Evolutionary conservation across 2,888 invertebrate genomes (phyloP).

Genomic region (Caenorhabditis sinica): DNA sequence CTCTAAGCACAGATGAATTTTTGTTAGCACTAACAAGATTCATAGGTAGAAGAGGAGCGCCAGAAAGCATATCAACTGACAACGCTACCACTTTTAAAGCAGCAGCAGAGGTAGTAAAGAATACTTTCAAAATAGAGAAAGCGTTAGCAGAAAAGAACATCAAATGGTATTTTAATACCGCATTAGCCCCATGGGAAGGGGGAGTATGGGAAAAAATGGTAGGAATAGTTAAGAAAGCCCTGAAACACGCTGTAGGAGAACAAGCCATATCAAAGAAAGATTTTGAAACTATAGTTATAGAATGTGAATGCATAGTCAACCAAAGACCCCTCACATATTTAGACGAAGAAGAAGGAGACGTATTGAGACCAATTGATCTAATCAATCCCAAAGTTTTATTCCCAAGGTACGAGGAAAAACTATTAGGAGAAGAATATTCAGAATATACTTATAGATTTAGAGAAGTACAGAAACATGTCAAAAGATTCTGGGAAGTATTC

Average conservation of each 20-base stretch:
- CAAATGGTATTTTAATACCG: too few species aligned
- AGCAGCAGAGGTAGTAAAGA: conserved; percentile 3
- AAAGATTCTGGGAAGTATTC: background rate
- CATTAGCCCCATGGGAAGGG: too few species aligned
- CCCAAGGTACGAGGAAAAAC: too few species aligned
- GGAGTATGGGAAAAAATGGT: too few species aligned
- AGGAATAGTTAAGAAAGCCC: too few species aligned
- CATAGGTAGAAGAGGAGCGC: conserved; percentile 17
- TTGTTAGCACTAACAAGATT: conserved; percentile 18
- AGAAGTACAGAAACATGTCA: background rate
- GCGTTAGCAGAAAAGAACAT: too few species aligned
- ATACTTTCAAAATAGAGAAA: background rate
- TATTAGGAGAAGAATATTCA: background rate
- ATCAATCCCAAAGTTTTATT: background rate
- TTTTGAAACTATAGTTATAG: conserved; percentile 22
- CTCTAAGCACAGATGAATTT: conserved; percentile 29
- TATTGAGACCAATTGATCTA: background rate
- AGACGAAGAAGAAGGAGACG: background rate
- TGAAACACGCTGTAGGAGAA: background rate
- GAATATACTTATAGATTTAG: too few species aligned
- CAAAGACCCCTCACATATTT: conserved; percentile 24
- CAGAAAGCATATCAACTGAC: conserved; percentile 20
- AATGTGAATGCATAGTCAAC: conserved; percentile 17
- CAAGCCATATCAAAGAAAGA: background rate
- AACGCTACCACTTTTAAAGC: conserved; percentile 11